These are phyloP conservation scores for Lasius fuliginosus DNA, from an alignment of 2,888 invertebrate species.

Conservation along the genomic window DNA sequence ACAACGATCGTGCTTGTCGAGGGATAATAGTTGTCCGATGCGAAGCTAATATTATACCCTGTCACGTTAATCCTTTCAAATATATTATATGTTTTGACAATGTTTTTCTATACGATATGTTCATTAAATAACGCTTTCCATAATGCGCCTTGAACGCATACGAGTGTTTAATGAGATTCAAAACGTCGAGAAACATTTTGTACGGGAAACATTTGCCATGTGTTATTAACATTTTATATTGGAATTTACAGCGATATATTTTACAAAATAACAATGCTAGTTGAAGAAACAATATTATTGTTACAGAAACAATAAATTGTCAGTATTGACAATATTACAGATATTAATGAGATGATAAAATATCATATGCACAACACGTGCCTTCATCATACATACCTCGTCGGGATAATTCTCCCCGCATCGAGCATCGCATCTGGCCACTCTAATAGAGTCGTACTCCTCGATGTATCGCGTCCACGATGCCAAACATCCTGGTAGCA, in stretches of 20 bases:
- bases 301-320: neutral
- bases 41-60: conserved; percentile 30
- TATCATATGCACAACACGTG: neutral
- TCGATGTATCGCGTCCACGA: conserved; percentile 83
- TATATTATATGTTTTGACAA: neutral
- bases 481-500: conserved; percentile 77
- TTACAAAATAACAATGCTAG: neutral
- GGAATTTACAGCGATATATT: neutral
- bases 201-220: neutral
- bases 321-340: neutral
- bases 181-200: neutral
- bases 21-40: conserved; percentile 29
- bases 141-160: neutral
- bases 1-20: conserved; percentile 33
- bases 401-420: conserved; percentile 87
- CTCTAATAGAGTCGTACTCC: conserved; percentile 87
- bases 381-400: conserved; percentile 69
- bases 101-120: neutral
- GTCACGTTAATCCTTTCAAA: conserved; percentile 21
- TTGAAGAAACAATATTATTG: neutral
- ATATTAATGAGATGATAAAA: conserved; percentile 13
- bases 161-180: neutral
- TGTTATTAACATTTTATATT: neutral
- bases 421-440: conserved; percentile 89
- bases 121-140: neutral